These are phyloP conservation scores for Thalassophryne amazonica DNA, from an alignment of 2,797 vertebrate species.

Conservation along the genomic window DNA sequence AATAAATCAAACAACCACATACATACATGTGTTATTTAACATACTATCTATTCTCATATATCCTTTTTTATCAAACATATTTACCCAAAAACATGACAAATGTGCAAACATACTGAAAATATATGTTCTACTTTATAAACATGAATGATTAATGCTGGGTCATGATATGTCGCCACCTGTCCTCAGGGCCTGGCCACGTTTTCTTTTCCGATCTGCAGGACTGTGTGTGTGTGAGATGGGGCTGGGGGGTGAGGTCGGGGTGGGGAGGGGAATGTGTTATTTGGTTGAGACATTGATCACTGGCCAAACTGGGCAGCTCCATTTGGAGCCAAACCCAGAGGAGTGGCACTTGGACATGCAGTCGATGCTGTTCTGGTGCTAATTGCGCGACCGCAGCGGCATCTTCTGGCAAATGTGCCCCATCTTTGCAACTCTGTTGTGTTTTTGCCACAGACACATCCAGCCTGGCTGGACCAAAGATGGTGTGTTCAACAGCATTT, in stretches of 20 bases:
- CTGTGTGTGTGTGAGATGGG: no score
- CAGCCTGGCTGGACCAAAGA: conserved; percentile 11
- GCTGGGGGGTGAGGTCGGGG: no score
- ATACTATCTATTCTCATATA: no score
- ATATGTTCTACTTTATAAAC: not conserved
- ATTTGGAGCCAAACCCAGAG: conserved; percentile 21
- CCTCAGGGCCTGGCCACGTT: conserved; percentile 30
- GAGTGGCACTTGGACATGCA: conserved; percentile 46
- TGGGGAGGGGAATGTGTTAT: no score
- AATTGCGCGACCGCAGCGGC: conserved; percentile 41
- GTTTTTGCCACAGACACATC: conserved; percentile 20
- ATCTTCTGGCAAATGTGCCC: conserved; percentile 22
- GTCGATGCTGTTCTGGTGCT: conserved; percentile 32
- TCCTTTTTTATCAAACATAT: no score
- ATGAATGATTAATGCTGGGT: conserved; percentile 6
- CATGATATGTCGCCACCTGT: conserved; percentile 20
- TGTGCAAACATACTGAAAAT: not conserved
- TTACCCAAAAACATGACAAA: not conserved
- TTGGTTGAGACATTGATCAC: conserved; percentile 50
- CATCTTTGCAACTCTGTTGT: conserved; percentile 27
- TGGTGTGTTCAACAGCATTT: conserved; percentile 6
- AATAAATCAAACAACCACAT: not conserved
- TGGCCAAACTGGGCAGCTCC: conserved; percentile 39
- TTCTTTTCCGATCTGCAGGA: conserved; percentile 46
- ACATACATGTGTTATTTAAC: no score